phyloP scores from a whole-genome alignment of 2,797 vertebrate species.

The Melanotaenia pygmaea region DNA sequence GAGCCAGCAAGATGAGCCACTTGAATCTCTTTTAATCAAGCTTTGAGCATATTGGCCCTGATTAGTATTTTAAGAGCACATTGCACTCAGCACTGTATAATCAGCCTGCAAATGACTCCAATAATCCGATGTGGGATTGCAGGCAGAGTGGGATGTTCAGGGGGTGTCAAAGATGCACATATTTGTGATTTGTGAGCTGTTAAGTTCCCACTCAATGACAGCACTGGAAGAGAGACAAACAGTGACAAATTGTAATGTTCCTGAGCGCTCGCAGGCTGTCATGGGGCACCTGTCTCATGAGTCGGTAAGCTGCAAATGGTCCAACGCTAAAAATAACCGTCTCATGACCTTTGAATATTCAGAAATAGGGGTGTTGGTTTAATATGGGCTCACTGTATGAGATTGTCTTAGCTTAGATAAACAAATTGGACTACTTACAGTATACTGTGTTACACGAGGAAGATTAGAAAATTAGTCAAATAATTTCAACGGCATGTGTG shows the following conservation, averaged over 20 bases:
- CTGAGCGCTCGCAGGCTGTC: constrained; percentile 6
- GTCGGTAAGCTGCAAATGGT: constrained; percentile 50
- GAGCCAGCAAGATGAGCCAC: constrained; percentile 22
- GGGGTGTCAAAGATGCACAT: constrained; percentile 42
- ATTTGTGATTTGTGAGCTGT: constrained; percentile 60
- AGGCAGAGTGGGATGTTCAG: constrained; percentile 10
- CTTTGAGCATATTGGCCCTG: constrained; percentile 7
- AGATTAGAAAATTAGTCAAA: background rate
- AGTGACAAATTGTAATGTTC: constrained; percentile 54
- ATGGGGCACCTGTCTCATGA: constrained; percentile 68
- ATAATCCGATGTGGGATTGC: constrained; percentile 44
- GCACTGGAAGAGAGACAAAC: constrained; percentile 34
- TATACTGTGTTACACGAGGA: constrained; percentile 24
- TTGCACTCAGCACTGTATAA: constrained; percentile 45
- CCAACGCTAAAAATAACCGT: constrained; percentile 67
- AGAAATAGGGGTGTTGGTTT: constrained; percentile 72
- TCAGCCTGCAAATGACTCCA: background rate
- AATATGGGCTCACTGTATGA: constrained; percentile 57
- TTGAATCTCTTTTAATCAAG: constrained; percentile 57
- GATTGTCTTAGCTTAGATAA: constrained; percentile 65
- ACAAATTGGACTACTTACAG: constrained; percentile 36
- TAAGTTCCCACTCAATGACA: constrained; percentile 58
- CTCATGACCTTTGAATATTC: constrained; percentile 70
- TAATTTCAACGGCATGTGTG: background rate
- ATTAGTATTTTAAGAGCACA: constrained; percentile 58